Percentiles rank a stretch among this genome's conserved stretches.
These are phyloP conservation scores for Epinephelus malabaricus DNA, from an alignment of 2,797 vertebrate genomes.

Conservation along the genomic window DNA sequence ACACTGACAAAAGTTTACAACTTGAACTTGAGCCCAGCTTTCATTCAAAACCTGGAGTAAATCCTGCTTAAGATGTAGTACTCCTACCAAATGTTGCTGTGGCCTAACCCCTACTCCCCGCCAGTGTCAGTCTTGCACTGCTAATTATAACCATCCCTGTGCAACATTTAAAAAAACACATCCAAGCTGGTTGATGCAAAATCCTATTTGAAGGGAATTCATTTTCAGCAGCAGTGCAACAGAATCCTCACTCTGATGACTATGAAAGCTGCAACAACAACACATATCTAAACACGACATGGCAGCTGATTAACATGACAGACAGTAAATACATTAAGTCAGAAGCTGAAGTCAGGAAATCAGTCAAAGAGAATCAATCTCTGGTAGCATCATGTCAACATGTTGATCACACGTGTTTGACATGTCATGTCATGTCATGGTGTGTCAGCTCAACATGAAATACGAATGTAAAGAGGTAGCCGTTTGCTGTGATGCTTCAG, in stretches of 20 bases:
- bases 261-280: background rate
- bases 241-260: background rate
- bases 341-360: conserved; percentile 8
- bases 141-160: conserved; percentile 12
- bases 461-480: background rate
- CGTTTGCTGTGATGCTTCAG: conserved; percentile 3
- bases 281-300: background rate
- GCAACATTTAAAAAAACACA: background rate
- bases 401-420: conserved; percentile 19
- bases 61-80: background rate
- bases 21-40: background rate
- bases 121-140: conserved; percentile 6
- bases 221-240: conserved; percentile 4
- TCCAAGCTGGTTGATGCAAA: background rate
- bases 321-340: background rate
- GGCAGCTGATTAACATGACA: background rate
- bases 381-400: background rate
- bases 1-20: conserved; percentile 6
- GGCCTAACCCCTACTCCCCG: conserved; percentile 2
- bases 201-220: background rate
- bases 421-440: background rate
- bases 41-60: background rate
- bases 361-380: conserved; percentile 2
- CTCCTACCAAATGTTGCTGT: background rate
- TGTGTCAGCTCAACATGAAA: background rate